Percentiles rank a stretch among this genome's conserved stretches.
Evolutionary conservation across 1,140 invertebrate species (phyloP).

Genomic region (Trichonephila clavipes): DNA sequence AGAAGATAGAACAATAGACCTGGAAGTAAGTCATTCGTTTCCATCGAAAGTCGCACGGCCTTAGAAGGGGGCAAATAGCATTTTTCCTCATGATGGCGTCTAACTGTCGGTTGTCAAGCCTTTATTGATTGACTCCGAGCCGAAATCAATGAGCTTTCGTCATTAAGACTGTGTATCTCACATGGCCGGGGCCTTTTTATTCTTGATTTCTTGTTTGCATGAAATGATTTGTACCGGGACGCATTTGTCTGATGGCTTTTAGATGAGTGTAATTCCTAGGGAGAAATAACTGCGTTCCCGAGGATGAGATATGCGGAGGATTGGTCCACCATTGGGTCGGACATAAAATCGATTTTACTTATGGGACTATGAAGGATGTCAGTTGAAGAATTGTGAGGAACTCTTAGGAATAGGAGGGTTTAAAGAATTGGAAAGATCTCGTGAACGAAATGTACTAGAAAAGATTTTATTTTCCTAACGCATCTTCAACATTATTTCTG

Average conservation of each 20-base stretch:
- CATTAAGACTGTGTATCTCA: constrained; percentile 53
- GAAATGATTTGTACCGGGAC: constrained; percentile 21
- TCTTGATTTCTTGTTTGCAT: constrained; percentile 55
- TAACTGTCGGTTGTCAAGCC: constrained; percentile 57
- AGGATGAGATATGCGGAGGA: not conserved
- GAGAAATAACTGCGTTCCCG: not conserved
- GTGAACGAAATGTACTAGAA: too few relatives aligned
- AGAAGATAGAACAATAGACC: not conserved
- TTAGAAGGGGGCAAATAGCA: not conserved
- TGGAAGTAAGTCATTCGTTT: constrained; percentile 9
- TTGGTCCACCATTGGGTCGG: not conserved
- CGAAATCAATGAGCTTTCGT: constrained; percentile 63
- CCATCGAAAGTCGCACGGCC: constrained; percentile 23
- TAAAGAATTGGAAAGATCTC: too few relatives aligned
- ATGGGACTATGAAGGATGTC: not conserved
- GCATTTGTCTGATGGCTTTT: constrained; percentile 52
- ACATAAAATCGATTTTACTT: not conserved
- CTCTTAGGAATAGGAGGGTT: too few relatives aligned
- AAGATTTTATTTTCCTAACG: too few relatives aligned
- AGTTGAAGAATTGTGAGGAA: not conserved
- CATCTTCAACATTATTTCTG: too few relatives aligned
- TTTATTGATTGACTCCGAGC: constrained; percentile 56
- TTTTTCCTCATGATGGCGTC: constrained; percentile 58
- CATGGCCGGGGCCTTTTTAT: not conserved
- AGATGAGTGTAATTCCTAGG: constrained; percentile 36